A percentile compares a stretch with the other conserved stretches of the same genome.
Conservation (phyloP, 2,888 invertebrate genomes). For the Philereme vetulata region DNA sequence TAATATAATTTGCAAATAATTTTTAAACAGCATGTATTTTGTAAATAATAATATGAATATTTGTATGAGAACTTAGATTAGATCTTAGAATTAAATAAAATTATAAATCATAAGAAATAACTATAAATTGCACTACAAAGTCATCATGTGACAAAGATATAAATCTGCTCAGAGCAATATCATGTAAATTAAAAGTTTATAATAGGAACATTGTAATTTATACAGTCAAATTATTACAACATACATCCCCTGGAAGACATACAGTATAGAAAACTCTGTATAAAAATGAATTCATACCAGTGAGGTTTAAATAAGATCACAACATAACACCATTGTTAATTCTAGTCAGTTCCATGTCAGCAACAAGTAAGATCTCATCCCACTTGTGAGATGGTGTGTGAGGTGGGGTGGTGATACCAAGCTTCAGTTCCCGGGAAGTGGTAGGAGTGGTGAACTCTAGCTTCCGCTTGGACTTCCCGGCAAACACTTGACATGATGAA, state of each 20-base stretch:
- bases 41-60: conserved; percentile 24
- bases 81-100: conserved; percentile 25
- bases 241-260: conserved; percentile 70
- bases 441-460: conserved; percentile 74
- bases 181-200: conserved; percentile 60
- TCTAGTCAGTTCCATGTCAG: conserved; percentile 83
- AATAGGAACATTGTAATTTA: conserved; percentile 63
- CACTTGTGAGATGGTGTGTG: conserved; percentile 80
- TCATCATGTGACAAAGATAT: conserved; percentile 57
- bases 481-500: conserved; percentile 62
- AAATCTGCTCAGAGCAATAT: conserved; percentile 64
- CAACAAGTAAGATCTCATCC: conserved; percentile 83
- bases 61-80: conserved; percentile 11
- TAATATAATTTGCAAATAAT: conserved; percentile 8
- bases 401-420: conserved; percentile 70
- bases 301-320: conserved; percentile 55
- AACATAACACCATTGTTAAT: conserved; percentile 76
- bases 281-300: conserved; percentile 52
- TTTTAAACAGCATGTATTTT: conserved; percentile 10
- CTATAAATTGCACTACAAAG: conserved; percentile 48
- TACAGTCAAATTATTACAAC: conserved; percentile 42
- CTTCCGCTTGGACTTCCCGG: conserved; percentile 75
- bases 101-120: conserved; percentile 27
- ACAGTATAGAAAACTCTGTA: conserved; percentile 56
- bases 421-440: conserved; percentile 62